These are phyloP conservation scores for Megaceryle torquata DNA, from an alignment of 2,113 vertebrate species.

Conservation along the genomic window DNA sequence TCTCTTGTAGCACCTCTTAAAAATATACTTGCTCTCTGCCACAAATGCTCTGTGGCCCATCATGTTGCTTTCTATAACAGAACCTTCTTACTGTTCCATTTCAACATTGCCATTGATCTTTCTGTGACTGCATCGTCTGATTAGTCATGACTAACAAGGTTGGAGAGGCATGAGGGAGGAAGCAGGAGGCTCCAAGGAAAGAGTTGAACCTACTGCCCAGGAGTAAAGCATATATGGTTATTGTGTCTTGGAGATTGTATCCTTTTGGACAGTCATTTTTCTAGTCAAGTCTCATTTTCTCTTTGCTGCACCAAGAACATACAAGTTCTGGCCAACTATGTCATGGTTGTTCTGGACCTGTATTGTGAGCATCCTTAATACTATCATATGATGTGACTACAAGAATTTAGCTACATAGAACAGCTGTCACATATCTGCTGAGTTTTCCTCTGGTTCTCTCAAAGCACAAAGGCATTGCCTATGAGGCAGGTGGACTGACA, in stretches of 20 bases:
- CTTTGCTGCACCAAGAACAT: background rate
- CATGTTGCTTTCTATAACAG: background rate
- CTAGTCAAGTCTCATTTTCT: background rate
- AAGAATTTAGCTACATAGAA: background rate
- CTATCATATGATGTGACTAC: no score
- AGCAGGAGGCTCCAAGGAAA: background rate
- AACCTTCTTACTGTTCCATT: background rate
- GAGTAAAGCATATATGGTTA: background rate
- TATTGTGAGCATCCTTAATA: background rate
- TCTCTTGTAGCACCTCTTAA: background rate
- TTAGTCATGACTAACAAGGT: background rate
- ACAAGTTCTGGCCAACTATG: background rate
- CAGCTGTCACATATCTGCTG: background rate
- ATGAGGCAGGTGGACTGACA: background rate
- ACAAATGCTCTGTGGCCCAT: background rate
- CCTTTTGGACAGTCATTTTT: background rate
- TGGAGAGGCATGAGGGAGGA: background rate
- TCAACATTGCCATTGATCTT: background rate
- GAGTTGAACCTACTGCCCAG: background rate
- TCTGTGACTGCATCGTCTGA: background rate
- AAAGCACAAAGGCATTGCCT: background rate
- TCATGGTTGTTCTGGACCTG: rapidly evolving
- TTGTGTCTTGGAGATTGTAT: background rate
- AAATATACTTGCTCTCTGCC: background rate
- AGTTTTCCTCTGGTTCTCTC: background rate